Percentiles rank a stretch among this genome's conserved stretches.
Conservation (phyloP, 2,113 vertebrate genomes). For the Zosterops pallidus region DNA sequence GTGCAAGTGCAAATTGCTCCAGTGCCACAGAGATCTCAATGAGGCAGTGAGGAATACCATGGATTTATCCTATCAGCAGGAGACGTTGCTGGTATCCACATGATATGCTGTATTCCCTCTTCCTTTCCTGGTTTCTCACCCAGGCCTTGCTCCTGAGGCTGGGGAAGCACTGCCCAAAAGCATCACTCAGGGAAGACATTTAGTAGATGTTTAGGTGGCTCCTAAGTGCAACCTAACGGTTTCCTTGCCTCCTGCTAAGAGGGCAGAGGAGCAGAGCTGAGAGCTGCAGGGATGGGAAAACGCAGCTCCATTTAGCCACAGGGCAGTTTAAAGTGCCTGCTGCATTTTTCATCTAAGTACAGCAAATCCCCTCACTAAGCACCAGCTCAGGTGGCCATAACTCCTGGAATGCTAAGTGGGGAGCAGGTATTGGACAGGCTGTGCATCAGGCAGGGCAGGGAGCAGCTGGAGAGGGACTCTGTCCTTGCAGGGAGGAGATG, state of each 20-base stretch:
- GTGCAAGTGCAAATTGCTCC: background rate
- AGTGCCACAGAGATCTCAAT: background rate
- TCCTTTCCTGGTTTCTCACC: background rate
- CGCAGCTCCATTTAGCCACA: background rate
- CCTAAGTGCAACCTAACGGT: background rate
- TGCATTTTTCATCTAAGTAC: slow-evolving; percentile 30
- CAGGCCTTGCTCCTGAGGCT: background rate
- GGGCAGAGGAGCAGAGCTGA: background rate
- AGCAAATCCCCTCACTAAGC: slow-evolving; percentile 12
- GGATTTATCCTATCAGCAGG: background rate
- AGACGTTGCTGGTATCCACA: background rate
- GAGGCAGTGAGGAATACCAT: background rate
- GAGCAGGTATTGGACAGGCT: background rate
- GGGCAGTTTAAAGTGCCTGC: background rate
- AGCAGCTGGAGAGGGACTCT: background rate
- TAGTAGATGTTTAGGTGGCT: background rate
- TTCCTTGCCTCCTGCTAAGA: background rate
- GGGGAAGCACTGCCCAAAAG: background rate
- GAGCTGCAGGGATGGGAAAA: background rate
- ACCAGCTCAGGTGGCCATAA: slow-evolving; percentile 6
- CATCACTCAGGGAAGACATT: background rate
- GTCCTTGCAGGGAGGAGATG: background rate
- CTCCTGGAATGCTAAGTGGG: background rate
- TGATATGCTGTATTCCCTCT: background rate
- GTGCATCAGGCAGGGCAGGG: background rate